Evolutionary conservation across 2,797 vertebrate species (phyloP), one percentile per base, ranked within the genome.

Genomic region (Uromys caudimaculatus): DNA sequence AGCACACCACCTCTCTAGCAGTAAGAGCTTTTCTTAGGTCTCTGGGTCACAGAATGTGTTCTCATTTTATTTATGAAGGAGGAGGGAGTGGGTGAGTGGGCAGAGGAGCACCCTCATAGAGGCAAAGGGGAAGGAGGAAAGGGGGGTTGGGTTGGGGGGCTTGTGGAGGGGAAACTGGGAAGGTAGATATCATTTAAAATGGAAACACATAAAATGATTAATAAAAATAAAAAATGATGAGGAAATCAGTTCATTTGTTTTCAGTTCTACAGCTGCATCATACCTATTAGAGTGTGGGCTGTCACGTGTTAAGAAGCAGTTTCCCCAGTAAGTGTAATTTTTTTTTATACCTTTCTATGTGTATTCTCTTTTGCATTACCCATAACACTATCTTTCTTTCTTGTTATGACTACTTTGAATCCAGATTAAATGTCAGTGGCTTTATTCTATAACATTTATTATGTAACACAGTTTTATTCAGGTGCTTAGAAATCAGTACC

Each of bases 231-330:
- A 64, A 64, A 35, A 23, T 23, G 6, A 67, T 67, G 47, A 29
- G 32, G 82, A 50, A 81, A 60, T 6, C 4, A n/a, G 29, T 44
- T 60, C 73, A 69, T 79, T 83, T 77, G 2, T 35, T 17, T 73
- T 94, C 76, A 16, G 90, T 62, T 88, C 73, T 91, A 91, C 79
- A 85, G 35, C 47, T 88, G 50, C 52, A 87, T 67, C 82, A 67
- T 79, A 52, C 79, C 2, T 27, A 14, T 35, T 38, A 54, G 0
- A 81, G 44, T 41, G 75, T 96, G 4, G 79, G 62, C 47, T 77
- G 56, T 47, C 2, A 90, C 89, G 77, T 17, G 1, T 56, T 64
- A 47, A 84, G 89, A 89, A 9, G 85, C 2, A 54, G 35, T 75
- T 54, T 87, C 10, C 29, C 64, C 21, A 1, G 7, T 67, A 58